These are phyloP conservation scores for Stenchaetothrips biformis DNA, from an alignment of 2,888 invertebrate genomes.

Conservation along the genomic window DNA sequence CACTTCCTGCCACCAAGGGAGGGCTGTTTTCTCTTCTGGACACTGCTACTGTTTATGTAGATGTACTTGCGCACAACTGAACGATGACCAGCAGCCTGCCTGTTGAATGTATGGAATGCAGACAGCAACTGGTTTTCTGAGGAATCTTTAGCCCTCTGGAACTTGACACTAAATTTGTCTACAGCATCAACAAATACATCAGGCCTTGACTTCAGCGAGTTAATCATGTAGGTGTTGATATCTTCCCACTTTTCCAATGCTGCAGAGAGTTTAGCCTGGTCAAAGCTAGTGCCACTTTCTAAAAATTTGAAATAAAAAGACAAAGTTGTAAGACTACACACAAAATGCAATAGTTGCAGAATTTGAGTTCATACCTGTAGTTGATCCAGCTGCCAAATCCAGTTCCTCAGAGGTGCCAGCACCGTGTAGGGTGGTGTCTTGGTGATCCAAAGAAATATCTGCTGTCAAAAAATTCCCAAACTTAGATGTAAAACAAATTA, in stretches of 20 bases:
- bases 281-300: neutral
- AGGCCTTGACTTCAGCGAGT: neutral
- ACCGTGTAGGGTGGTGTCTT: neutral
- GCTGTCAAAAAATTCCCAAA: neutral
- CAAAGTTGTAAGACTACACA: neutral
- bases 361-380: neutral
- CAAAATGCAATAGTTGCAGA: neutral
- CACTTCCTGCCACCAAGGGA: too few relatives aligned
- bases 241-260: neutral
- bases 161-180: neutral
- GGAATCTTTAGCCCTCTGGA: neutral
- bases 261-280: neutral
- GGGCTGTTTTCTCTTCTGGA: neutral
- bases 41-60: neutral
- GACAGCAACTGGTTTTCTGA: neutral
- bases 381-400: neutral
- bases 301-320: neutral
- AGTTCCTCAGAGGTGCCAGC: neutral
- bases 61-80: neutral
- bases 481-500: neutral
- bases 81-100: neutral
- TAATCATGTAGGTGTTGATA: neutral
- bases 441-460: neutral
- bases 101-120: neutral
- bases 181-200: neutral